Evolutionary conservation across 64 coral and sea anemone genomes (phyloP).

Genomic region (Stichodactyla mertensii): DNA sequence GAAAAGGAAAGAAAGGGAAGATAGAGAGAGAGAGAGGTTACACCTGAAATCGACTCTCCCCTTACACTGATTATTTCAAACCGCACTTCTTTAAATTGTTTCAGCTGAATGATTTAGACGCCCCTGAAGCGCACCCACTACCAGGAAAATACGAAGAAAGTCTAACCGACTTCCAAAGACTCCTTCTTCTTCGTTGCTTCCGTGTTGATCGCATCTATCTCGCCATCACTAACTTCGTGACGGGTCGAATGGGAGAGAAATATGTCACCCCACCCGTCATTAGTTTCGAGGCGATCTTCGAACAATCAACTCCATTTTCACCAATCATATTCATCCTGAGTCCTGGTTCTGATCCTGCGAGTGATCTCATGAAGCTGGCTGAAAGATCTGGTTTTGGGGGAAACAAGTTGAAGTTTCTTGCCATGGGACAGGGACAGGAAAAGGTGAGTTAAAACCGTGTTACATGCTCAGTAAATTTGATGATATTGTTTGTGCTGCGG

Average conservation of each 20-base stretch:
- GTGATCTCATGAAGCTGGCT: slow-evolving; percentile 97
- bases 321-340: slow-evolving; percentile 98
- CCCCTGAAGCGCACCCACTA: slow-evolving; percentile 75
- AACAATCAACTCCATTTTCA: slow-evolving; percentile 88
- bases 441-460: slow-evolving; percentile 28
- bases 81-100: not conserved
- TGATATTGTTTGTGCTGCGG: not conserved
- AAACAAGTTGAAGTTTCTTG: slow-evolving; percentile 92
- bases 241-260: slow-evolving; percentile 94
- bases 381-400: slow-evolving; percentile 96
- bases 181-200: slow-evolving; percentile 89
- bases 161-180: slow-evolving; percentile 91
- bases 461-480: not conserved
- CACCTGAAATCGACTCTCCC: too few species aligned
- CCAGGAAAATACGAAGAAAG: slow-evolving; percentile 89
- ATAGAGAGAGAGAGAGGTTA: too few species aligned
- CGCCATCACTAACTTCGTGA: slow-evolving; percentile 97
- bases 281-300: slow-evolving; percentile 97
- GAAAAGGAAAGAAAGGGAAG: too few species aligned
- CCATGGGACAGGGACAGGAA: slow-evolving; percentile 98
- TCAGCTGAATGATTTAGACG: slow-evolving; percentile 85
- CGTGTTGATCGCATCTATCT: slow-evolving; percentile 95
- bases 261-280: slow-evolving; percentile 97
- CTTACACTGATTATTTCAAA: not conserved
- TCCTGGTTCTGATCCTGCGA: slow-evolving; percentile 96